Evolutionary conservation across 92 coral and sea anemone genomes (phyloP).

Genomic region (Paramuricea clavata): DNA sequence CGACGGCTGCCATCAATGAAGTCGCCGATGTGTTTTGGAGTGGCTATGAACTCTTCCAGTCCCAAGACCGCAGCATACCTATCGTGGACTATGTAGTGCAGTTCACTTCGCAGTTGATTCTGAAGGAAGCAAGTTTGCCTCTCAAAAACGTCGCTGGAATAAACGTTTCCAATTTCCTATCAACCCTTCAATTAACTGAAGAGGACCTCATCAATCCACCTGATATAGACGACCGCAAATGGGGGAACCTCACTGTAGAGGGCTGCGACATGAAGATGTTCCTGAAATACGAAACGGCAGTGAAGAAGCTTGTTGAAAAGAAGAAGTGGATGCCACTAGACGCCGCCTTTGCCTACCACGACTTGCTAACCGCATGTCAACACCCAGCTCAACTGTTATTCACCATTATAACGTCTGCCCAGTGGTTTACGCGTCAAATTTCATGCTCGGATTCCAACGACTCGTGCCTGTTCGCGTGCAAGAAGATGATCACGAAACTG

Average conservation of each 20-base stretch:
- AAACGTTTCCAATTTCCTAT: slow-evolving; percentile 35
- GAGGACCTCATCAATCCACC: slow-evolving; percentile 37
- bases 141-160: slow-evolving; percentile 31
- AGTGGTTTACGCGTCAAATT: slow-evolving; percentile 60
- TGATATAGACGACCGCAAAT: slow-evolving; percentile 39
- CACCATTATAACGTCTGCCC: slow-evolving; percentile 57
- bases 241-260: slow-evolving; percentile 41
- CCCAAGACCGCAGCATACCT: neutral
- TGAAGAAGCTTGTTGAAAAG: slow-evolving; percentile 29
- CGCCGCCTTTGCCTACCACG: slow-evolving; percentile 45
- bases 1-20: slow-evolving; percentile 45
- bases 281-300: slow-evolving; percentile 57
- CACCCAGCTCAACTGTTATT: slow-evolving; percentile 42
- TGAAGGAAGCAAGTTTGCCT: neutral
- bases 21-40: slow-evolving; percentile 54
- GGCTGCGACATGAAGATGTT: slow-evolving; percentile 59
- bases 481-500: slow-evolving; percentile 48
- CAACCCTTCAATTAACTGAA: slow-evolving; percentile 44
- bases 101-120: slow-evolving; percentile 33
- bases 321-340: slow-evolving; percentile 44
- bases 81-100: slow-evolving; percentile 36
- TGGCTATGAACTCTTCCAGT: slow-evolving; percentile 21
- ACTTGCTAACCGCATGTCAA: slow-evolving; percentile 35
- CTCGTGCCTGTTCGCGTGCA: slow-evolving; percentile 43
- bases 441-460: slow-evolving; percentile 21